These are phyloP conservation scores for Pegea sp. DNA, from an alignment of 23 tunicate genomes.

Conservation along the genomic window DNA sequence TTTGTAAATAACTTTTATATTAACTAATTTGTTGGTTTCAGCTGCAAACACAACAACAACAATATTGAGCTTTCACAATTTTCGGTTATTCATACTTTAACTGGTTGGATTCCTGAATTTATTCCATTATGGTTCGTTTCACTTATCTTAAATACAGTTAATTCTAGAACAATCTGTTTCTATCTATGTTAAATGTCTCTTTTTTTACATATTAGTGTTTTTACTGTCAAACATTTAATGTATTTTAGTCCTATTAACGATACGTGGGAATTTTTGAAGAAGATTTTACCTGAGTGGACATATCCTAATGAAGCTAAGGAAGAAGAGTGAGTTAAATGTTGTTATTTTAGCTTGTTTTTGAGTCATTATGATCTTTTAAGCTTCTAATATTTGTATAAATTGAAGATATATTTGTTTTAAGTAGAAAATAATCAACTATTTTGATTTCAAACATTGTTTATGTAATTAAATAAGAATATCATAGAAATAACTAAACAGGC, in stretches of 20 bases:
- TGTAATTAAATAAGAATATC: no score
- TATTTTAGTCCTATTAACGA: slow-evolving; percentile 11
- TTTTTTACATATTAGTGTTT: no score
- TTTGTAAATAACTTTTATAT: no score
- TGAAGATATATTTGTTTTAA: no score
- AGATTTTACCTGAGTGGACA: slow-evolving; percentile 67
- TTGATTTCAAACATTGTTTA: no score
- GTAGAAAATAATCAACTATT: no score
- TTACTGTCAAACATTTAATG: not conserved
- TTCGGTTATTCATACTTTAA: slow-evolving; percentile 54
- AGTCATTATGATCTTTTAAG: no score
- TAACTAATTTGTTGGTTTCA: no score
- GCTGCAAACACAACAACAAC: slow-evolving; percentile 3
- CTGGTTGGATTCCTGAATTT: slow-evolving; percentile 81
- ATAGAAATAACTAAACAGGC: no score
- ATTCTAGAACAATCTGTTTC: not conserved
- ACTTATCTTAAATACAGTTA: not conserved
- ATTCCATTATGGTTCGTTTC: slow-evolving; percentile 50
- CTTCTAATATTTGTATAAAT: no score
- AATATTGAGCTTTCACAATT: slow-evolving; percentile 36
- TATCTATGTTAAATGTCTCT: not conserved
- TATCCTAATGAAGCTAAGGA: slow-evolving; percentile 18
- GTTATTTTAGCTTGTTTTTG: not conserved
- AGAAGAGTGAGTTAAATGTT: slow-evolving; percentile 1
- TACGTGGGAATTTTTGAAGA: slow-evolving; percentile 39